phyloP scores from a whole-genome alignment of 2,113 vertebrate species.

The Silurus asotus region DNA sequence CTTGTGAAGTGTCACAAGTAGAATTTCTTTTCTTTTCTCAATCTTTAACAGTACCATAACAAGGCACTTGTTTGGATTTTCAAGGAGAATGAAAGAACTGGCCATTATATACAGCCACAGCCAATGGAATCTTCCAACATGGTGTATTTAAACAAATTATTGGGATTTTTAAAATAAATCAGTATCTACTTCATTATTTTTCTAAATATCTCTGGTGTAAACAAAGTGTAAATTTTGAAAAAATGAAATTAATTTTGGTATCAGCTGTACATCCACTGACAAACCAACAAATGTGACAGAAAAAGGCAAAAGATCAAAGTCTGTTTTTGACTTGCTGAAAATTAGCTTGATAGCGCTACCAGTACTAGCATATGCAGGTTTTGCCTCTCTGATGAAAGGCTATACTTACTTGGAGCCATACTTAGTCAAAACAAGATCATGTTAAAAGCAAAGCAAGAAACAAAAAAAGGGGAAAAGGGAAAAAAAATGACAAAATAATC shows the following conservation, averaged over 20 bases:
- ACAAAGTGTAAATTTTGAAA: not conserved
- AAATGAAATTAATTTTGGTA: not conserved
- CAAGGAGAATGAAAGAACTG: too few species aligned
- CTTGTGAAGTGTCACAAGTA: too few species aligned
- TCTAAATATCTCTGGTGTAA: not conserved
- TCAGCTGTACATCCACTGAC: not conserved
- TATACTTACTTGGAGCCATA: not conserved
- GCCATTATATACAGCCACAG: too few species aligned
- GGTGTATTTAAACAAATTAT: not conserved
- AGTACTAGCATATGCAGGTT: not conserved
- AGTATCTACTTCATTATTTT: not conserved
- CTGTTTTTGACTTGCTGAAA: not conserved
- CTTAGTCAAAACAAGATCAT: not conserved
- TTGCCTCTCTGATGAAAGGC: not conserved
- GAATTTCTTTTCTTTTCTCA: too few species aligned
- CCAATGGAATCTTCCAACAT: not conserved
- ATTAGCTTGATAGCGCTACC: not conserved
- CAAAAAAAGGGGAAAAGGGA: not conserved
- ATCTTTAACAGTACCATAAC: too few species aligned
- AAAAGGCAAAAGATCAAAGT: slow-evolving; percentile 2
- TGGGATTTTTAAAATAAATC: not conserved
- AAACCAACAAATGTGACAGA: not conserved
- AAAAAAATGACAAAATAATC: not conserved
- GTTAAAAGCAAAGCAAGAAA: not conserved
- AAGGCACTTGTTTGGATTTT: too few species aligned